Evolutionary conservation across 2,888 invertebrate species (phyloP).

Genomic region (Perizoma affinitatum): DNA sequence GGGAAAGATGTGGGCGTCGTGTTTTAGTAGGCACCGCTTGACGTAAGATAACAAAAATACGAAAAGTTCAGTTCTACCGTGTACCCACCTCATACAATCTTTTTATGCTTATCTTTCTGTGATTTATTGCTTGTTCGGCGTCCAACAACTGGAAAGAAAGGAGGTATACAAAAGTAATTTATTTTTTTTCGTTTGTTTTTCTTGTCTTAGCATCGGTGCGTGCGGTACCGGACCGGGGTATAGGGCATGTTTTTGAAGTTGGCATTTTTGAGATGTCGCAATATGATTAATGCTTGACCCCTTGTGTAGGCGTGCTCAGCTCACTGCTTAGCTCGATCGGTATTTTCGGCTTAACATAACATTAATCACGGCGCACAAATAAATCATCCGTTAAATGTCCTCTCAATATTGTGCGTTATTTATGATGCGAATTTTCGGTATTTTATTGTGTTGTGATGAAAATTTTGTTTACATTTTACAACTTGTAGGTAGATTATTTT

Average conservation of each 20-base stretch:
- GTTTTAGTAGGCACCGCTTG: slow-evolving; percentile 70
- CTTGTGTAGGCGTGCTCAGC: slow-evolving; percentile 72
- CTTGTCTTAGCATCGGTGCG: slow-evolving; percentile 79
- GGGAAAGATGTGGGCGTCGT: slow-evolving; percentile 68
- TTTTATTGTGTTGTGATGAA: slow-evolving; percentile 45
- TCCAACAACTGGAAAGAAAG: slow-evolving; percentile 83
- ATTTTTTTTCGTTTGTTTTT: slow-evolving; percentile 82
- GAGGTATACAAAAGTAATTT: slow-evolving; percentile 84
- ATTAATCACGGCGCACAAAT: slow-evolving; percentile 71
- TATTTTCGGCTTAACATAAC: slow-evolving; percentile 73
- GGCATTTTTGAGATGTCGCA: slow-evolving; percentile 83
- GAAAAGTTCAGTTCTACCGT: slow-evolving; percentile 82
- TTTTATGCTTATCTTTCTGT: slow-evolving; percentile 84
- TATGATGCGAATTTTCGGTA: slow-evolving; percentile 50
- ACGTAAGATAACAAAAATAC: slow-evolving; percentile 79
- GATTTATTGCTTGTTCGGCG: slow-evolving; percentile 82
- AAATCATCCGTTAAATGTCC: slow-evolving; percentile 64
- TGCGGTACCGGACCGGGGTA: slow-evolving; percentile 73
- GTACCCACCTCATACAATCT: slow-evolving; percentile 82
- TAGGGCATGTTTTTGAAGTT: slow-evolving; percentile 79
- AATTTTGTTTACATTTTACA: slow-evolving; percentile 1
- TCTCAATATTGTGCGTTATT: slow-evolving; percentile 65
- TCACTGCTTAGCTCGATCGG: slow-evolving; percentile 78
- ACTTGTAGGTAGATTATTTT: background rate
- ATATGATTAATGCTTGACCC: slow-evolving; percentile 78